Evolutionary conservation across 2,113 vertebrate genomes (phyloP).

Genomic region (Trachemys scripta): DNA sequence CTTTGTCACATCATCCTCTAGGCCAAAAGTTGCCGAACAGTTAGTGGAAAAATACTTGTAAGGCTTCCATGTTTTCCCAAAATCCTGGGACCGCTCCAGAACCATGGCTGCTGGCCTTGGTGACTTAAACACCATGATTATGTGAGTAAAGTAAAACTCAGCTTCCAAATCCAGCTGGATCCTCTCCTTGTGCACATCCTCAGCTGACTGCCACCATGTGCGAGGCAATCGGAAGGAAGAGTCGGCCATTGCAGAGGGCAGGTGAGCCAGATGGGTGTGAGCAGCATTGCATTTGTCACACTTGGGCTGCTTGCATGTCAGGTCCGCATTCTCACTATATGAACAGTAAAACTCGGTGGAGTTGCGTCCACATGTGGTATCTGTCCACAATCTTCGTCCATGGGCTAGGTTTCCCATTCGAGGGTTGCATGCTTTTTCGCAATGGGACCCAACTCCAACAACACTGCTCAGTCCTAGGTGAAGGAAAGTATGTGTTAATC

Average conservation of each 20-base stretch:
- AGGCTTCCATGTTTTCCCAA: conserved; percentile 90
- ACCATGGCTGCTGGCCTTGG: conserved; percentile 93
- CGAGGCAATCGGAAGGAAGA: conserved; percentile 92
- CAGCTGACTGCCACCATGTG: conserved; percentile 97
- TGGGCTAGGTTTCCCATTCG: conserved; percentile 93
- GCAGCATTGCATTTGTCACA: conserved; percentile 87
- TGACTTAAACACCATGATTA: conserved; percentile 95
- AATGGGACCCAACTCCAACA: conserved; percentile 79
- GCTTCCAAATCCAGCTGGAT: conserved; percentile 93
- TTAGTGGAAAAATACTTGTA: conserved; percentile 92
- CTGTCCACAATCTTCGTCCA: conserved; percentile 87
- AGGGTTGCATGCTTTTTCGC: conserved; percentile 94
- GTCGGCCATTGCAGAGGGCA: conserved; percentile 91
- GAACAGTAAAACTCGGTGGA: conserved; percentile 87
- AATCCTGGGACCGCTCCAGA: conserved; percentile 95
- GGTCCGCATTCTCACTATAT: conserved; percentile 76
- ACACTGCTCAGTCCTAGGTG: conserved; percentile 72
- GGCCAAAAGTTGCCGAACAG: conserved; percentile 88
- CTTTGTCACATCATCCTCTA: conserved; percentile 83
- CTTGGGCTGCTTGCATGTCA: conserved; percentile 77
- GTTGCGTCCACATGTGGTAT: conserved; percentile 87
- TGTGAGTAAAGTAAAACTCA: conserved; percentile 95
- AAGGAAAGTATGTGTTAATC: conserved; percentile 10
- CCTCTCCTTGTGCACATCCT: conserved; percentile 81
- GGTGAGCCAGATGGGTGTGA: conserved; percentile 85